Percentiles rank a stretch among this genome's conserved stretches.
phyloP scores from a whole-genome alignment of 2,113 vertebrate species.

The Plecturocebus donacophilus region DNA sequence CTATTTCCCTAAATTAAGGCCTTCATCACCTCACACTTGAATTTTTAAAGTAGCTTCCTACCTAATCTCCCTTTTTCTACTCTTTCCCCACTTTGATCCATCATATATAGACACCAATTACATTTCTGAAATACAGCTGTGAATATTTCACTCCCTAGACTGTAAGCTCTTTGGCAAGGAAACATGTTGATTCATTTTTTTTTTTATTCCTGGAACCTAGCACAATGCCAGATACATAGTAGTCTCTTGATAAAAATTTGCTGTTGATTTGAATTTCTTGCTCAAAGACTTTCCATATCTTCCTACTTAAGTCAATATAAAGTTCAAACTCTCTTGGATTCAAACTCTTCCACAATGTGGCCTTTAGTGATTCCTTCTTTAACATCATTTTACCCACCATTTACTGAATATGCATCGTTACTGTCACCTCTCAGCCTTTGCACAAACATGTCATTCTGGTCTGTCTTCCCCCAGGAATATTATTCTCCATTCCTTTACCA shows the following conservation, averaged over 20 bases:
- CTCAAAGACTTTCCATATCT: not conserved
- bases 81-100: not conserved
- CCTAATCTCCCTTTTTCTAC: not conserved
- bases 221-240: not conserved
- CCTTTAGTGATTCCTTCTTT: not conserved
- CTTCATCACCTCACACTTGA: not conserved
- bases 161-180: not conserved
- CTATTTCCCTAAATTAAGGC: not conserved
- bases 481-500: not conserved
- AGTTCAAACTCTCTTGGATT: not conserved
- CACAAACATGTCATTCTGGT: not conserved
- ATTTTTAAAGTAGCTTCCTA: slow-evolving; percentile 4
- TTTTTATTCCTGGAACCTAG: not conserved
- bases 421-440: not conserved
- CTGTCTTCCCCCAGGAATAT: not conserved
- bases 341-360: not conserved
- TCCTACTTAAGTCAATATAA: slow-evolving; percentile 29
- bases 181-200: not conserved
- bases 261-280: not conserved
- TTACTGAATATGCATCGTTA: not conserved
- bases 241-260: not conserved
- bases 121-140: not conserved
- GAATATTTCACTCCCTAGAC: not conserved
- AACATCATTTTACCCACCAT: not conserved
- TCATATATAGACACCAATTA: not conserved